Conservation (phyloP, 1,140 invertebrate species). For the Rhagoletis pomonella region DNA sequence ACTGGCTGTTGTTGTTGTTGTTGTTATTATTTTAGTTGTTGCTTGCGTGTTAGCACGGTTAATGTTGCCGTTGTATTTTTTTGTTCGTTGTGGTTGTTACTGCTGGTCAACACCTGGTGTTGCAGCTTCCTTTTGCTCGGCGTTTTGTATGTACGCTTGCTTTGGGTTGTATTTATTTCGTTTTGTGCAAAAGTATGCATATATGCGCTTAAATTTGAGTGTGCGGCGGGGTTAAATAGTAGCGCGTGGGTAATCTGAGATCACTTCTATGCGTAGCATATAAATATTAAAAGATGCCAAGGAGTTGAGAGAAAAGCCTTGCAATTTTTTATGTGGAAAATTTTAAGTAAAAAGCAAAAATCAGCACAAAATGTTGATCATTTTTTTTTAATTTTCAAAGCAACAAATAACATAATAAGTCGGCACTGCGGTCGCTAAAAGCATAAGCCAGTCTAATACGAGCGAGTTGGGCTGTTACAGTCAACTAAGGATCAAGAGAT, state of each 20-base stretch:
- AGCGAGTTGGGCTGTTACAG: too few species aligned
- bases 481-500: too few species aligned
- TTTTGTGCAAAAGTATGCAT: neutral
- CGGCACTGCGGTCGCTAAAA: too few species aligned
- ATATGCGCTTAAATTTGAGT: neutral
- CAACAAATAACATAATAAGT: too few species aligned
- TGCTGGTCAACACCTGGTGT: conserved; percentile 31
- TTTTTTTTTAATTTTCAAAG: too few species aligned
- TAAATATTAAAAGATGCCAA: neutral
- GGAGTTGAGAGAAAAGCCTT: neutral
- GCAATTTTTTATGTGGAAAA: too few species aligned
- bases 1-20: neutral
- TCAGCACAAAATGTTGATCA: neutral
- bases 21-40: conserved; percentile 6
- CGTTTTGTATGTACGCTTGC: neutral
- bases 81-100: neutral
- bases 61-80: neutral
- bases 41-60: neutral
- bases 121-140: conserved; percentile 3
- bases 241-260: conserved; percentile 26
- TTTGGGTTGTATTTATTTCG: neutral
- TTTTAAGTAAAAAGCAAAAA: neutral
- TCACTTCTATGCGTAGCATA: neutral
- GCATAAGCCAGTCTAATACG: too few species aligned
- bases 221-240: neutral